Evolutionary conservation across 1,140 invertebrate genomes (phyloP).

Genomic region (Notospermus geniculatus): DNA sequence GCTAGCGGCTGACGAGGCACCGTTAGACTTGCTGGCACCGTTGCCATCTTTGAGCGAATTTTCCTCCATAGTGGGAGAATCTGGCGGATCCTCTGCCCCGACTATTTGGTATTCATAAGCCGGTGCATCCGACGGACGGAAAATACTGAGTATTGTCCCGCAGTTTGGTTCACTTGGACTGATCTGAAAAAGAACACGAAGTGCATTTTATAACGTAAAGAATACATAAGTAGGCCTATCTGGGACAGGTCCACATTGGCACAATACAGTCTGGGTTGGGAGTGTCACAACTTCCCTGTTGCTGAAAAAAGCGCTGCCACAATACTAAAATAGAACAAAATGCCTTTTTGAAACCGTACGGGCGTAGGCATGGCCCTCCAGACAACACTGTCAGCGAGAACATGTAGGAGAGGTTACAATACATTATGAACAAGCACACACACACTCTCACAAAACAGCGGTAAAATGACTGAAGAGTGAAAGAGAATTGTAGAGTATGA

Average conservation of each 20-base stretch:
- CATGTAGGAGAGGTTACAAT: too few species aligned
- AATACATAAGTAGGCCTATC: neutral
- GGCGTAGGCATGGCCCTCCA: too few species aligned
- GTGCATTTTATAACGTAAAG: neutral
- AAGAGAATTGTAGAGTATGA: too few species aligned
- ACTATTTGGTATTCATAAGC: neutral
- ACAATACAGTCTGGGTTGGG: neutral
- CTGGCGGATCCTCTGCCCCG: neutral
- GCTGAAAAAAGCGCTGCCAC: neutral
- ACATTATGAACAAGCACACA: too few species aligned
- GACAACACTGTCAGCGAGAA: too few species aligned
- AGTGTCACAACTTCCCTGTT: neutral
- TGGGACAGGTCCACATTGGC: neutral
- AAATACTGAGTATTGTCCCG: neutral
- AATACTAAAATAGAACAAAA: neutral
- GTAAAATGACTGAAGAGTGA: too few species aligned
- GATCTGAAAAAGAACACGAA: neutral
- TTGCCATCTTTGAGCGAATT: neutral
- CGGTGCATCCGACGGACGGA: neutral
- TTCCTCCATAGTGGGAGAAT: conserved; percentile 4
- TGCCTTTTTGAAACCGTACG: neutral
- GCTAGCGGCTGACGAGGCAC: neutral
- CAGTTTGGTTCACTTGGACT: neutral
- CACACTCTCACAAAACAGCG: too few species aligned
- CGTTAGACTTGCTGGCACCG: neutral